Base-by-base conservation (phyloP, 2,113 vertebrate genomes). In the Burhinus bistriatus region DNA sequence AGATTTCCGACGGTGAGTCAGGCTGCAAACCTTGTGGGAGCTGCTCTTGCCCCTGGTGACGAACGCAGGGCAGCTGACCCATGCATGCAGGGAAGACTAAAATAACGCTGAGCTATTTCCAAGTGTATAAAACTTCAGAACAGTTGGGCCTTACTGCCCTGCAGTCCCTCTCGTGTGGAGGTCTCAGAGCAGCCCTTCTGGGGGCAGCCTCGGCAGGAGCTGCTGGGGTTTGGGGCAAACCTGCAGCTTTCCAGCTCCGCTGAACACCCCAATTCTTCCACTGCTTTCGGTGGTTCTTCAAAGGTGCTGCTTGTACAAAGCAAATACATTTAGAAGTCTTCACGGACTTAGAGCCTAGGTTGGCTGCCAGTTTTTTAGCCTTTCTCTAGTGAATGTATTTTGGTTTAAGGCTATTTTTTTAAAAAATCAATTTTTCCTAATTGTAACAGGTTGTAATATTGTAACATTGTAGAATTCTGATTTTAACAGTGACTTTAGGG, bases 141-240 rank as follows among this genome's bases (percentile, higher is more conserved):
- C 68, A 78, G 21, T 7, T 52, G 78, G 58, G 34, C 30, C 62
- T 57, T 83, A n/a, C 44, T 87, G 72, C 89, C 69, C 78, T 30
- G 7, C 10, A 40, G 26, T 30, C 21, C 36, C 42, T 34, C 1
- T 34, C 1, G 0, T 6, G 34, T 23, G 32, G 8, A 18, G 45
- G 5, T 21, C 21, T 59, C 29, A 25, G 61, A 71, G 64, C 89
- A 49, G 68, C 9, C 40, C 27, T 51, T 49, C 66, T 62, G 57
- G 45, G 45, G 29, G 6, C n/a, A 29, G 36, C 4, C 1, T n/a
- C 42, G 42, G 42, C 47, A 22, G 21, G 49, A 49, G 49, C 27
- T 77, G 70, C 58, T 1, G 0, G 55, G 55, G 11, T 11, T 36
- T 11, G 4, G 42, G 61, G 4, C 78, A 69, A 29, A 27, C 49